These are phyloP conservation scores for Macquaria australasica DNA, from an alignment of 2,113 vertebrate species.

Conservation along the genomic window DNA sequence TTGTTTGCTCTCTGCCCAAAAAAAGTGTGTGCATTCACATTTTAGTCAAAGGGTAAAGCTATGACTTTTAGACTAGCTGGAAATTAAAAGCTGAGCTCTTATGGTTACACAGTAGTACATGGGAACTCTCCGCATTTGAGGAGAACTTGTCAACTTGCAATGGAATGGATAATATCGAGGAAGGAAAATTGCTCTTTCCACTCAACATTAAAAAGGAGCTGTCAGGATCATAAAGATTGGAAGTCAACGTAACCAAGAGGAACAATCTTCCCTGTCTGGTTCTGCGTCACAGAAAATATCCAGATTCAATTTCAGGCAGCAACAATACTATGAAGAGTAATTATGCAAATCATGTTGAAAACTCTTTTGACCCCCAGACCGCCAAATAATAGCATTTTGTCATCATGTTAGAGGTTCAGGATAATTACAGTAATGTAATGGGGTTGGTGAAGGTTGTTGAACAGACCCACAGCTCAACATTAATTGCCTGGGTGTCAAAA, in stretches of 20 bases:
- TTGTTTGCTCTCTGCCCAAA: conserved; percentile 17
- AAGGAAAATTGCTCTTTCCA: conserved; percentile 35
- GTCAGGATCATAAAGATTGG: conserved; percentile 32
- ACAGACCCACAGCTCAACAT: neutral
- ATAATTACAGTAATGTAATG: conserved; percentile 31
- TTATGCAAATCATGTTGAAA: conserved; percentile 57
- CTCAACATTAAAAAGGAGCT: conserved; percentile 39
- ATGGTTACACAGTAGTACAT: conserved; percentile 8
- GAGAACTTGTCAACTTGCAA: conserved; percentile 20
- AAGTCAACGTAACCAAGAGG: conserved; percentile 9
- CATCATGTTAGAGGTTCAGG: conserved; percentile 3
- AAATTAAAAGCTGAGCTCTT: conserved; percentile 30
- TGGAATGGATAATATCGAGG: conserved; percentile 13
- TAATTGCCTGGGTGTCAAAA: conserved; percentile 38
- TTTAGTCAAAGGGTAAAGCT: conserved; percentile 26
- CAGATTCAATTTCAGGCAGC: conserved; percentile 39
- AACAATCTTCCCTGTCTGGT: conserved; percentile 27
- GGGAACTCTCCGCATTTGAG: neutral
- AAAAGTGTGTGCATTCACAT: conserved; percentile 31
- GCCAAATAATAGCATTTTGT: conserved; percentile 26
- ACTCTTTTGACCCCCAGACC: conserved; percentile 13
- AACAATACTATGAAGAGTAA: conserved; percentile 39
- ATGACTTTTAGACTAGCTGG: conserved; percentile 11
- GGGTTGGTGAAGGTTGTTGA: conserved; percentile 10
- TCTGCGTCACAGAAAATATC: conserved; percentile 37